phyloP scores from a whole-genome alignment of 1,140 invertebrate genomes.

The Drosophila nikananu region DNA sequence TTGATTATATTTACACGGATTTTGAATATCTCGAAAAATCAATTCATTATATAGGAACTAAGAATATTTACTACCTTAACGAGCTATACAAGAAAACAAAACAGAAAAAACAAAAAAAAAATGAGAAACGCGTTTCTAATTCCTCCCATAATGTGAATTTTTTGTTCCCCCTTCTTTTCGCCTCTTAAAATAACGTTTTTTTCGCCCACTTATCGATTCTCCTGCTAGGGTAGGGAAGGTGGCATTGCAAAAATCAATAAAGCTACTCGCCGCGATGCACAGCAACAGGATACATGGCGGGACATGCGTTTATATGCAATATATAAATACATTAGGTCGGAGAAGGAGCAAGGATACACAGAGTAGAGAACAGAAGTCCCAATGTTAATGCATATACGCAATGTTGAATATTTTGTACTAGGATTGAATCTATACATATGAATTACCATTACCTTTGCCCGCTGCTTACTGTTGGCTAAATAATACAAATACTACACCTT shows the following conservation, averaged over 20 bases:
- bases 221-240: constrained; percentile 12
- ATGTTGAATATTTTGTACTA: constrained; percentile 79
- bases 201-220: constrained; percentile 31
- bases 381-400: constrained; percentile 55
- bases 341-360: constrained; percentile 4
- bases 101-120: background rate
- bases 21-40: constrained; percentile 51
- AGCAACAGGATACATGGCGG: constrained; percentile 40
- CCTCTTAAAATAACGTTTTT: constrained; percentile 22
- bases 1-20: constrained; percentile 78
- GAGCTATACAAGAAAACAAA: constrained; percentile 32
- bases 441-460: constrained; percentile 54
- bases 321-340: constrained; percentile 33
- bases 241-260: constrained; percentile 48
- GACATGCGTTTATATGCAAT: constrained; percentile 45
- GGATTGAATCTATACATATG: constrained; percentile 69
- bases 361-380: constrained; percentile 10
- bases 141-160: constrained; percentile 35
- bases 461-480: constrained; percentile 60
- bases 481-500: constrained; percentile 17
- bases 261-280: constrained; percentile 41
- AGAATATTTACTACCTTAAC: constrained; percentile 57
- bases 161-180: background rate
- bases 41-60: constrained; percentile 60
- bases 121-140: constrained; percentile 36